Base-by-base conservation (phyloP, 2,888 invertebrate species). In the Dasypogon diadema region DNA sequence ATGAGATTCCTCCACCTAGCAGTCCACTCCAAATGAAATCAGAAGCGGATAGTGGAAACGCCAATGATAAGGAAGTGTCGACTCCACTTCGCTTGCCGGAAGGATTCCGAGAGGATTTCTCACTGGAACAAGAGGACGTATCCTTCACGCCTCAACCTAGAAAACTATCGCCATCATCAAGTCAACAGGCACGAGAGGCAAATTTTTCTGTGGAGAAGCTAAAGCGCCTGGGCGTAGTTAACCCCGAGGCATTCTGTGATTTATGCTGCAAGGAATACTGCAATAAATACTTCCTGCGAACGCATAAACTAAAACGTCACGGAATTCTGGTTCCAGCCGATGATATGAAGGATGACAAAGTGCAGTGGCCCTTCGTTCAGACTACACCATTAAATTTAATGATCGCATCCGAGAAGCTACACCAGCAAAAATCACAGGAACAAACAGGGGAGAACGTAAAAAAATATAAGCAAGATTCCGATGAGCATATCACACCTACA, bases 271-370 rank as follows among this genome's bases (percentile, higher is more conserved):
- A 96, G 84, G 96, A 96, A 84, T 96, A 96, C 84, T 95, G 94
- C 84, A 97, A 96, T 84, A 96, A 96, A 85, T 96, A 96, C 84
- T 97, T 97, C 83, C 88, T 98, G 54, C 89, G 95, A 73, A 95
- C 95, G 60, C 98, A 98, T 86, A 95, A 97, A 83, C 92, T 94
- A 87, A 94, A 96, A 84, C 90, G 94, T n/a, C 98, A 98, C 85
- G 97, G 97, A 0, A 92, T 97, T 37, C 89, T 89, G 78, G 86
- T 91, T 74, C 89, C 89, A 1, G 87, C 90, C 80, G 88, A 91
- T 83, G 89, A 92, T 80, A 82, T 83, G 5, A 87, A 87, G 75
- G 85, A 85, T 14, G 85, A 82, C 60, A 82, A 77, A 42, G 54
- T 78, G n/a, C 75, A 77, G 24, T 79, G 79, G 79, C 79, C 79